Evolutionary conservation across 2,888 invertebrate genomes (phyloP), one percentile per base, ranked within the genome.

Genomic region (Venusia cambrica): DNA sequence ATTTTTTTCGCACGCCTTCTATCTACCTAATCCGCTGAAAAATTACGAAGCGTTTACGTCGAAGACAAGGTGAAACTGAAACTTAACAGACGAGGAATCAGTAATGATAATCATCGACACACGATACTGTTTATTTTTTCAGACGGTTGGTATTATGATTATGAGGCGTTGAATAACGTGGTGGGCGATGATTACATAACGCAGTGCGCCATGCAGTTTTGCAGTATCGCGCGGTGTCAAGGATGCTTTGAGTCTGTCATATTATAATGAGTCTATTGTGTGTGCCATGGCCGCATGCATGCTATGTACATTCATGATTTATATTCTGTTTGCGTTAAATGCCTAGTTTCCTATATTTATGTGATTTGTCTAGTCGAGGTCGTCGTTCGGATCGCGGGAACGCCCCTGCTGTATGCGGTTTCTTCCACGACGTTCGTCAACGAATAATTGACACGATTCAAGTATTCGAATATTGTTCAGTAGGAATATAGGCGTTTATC

Each of bases 131-230:
- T 28, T 46, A 28, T 49, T 46, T 38, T 46, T 41, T n/a, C n/a
- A n/a, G n/a, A n/a, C 51, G 60, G 56, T 58, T 57, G 51, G 45
- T 51, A 60, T 66, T 57, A 63, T 59, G 64, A n/a, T n/a, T 60
- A 68, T 67, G 62, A 55, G 56, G 47, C 61, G 62, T 62, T 62
- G 60, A 61, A 66, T 70, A 69, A 67, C 62, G 57, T 52, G 54
- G 62, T 65, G 66, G 66, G 62, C 65, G 65, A 67, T 62, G 67
- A 66, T 80, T 80, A 75, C 73, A 73, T 79, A 80, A 79, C 62
- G 56, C 51, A 45, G 51, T 56, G 62, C 57, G 51, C 52, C 38
- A 55, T 51, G 55, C 56, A 54, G 45, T 41, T 37, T 44, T 39
- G 32, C 28, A 33, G 34, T 43, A 49, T 47, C 50, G 50, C 47